Percentiles rank a stretch among this genome's conserved stretches.
Evolutionary conservation across 92 coral and sea anemone genomes (phyloP).

Genomic region (Palythoa caribaeorum): DNA sequence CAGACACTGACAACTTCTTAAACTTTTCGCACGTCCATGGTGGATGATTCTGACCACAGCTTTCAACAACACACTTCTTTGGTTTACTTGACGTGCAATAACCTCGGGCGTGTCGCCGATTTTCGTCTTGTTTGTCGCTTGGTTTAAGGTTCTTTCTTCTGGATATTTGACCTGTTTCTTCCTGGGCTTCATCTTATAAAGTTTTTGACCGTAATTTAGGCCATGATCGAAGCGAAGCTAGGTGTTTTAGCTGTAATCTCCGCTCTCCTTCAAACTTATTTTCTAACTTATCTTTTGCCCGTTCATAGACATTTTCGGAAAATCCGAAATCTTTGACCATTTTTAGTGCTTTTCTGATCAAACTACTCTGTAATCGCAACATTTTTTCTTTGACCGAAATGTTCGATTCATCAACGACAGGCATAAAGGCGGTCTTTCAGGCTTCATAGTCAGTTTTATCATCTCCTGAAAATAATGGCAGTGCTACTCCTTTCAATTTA

Average conservation of each 20-base stretch:
- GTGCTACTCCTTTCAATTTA: no score
- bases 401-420: slow-evolving; percentile 45
- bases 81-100: no score
- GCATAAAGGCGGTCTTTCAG: slow-evolving; percentile 64
- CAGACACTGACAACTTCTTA: slow-evolving; percentile 39
- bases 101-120: no score
- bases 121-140: background rate
- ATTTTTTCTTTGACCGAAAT: slow-evolving; percentile 58
- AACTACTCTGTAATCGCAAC: no score
- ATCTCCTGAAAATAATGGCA: no score
- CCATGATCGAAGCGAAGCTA: slow-evolving; percentile 44
- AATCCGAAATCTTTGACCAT: slow-evolving; percentile 61
- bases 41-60: no score
- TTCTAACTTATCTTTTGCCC: slow-evolving; percentile 57
- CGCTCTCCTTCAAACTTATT: slow-evolving; percentile 59
- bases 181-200: slow-evolving; percentile 41
- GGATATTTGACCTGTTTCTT: background rate
- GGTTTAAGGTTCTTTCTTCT: background rate
- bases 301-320: slow-evolving; percentile 57
- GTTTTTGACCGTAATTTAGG: slow-evolving; percentile 44
- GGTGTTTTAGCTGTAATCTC: slow-evolving; percentile 22
- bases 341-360: slow-evolving; percentile 61
- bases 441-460: no score
- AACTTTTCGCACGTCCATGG: slow-evolving; percentile 40
- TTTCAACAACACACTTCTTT: no score